These are phyloP conservation scores for Schizotus pectinicornis DNA, from an alignment of 2,888 invertebrate species.

Conservation along the genomic window DNA sequence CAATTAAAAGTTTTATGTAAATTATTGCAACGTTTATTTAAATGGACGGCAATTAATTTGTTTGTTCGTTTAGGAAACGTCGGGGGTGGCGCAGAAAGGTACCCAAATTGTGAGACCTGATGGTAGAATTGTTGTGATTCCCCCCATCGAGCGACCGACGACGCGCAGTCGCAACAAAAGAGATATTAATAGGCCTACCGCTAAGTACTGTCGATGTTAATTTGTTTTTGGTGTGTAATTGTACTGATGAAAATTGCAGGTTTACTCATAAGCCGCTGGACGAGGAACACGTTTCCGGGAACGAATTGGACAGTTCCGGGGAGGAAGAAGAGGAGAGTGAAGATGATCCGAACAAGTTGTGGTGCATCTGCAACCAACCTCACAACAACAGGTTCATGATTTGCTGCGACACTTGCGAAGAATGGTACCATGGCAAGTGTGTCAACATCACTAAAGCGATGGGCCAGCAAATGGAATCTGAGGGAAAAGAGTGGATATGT, in stretches of 20 bases:
- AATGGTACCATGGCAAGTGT: conserved; percentile 98
- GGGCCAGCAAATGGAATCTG: conserved; percentile 91
- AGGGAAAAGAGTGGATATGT: conserved; percentile 88
- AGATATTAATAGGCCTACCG: conserved; percentile 34
- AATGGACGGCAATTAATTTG: neutral
- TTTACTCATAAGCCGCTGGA: conserved; percentile 50
- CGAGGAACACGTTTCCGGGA: conserved; percentile 56
- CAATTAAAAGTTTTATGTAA: neutral
- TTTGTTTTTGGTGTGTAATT: no score
- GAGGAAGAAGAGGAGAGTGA: conserved; percentile 79
- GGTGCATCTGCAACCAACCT: conserved; percentile 95
- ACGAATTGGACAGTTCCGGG: conserved; percentile 51
- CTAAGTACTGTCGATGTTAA: conserved; percentile 36
- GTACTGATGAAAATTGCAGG: conserved; percentile 28
- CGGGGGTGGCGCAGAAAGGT: conserved; percentile 37
- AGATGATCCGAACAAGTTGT: conserved; percentile 90
- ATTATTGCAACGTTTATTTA: no score
- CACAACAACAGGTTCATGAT: conserved; percentile 98
- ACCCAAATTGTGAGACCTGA: conserved; percentile 77
- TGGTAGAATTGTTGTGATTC: conserved; percentile 77
- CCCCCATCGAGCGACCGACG: conserved; percentile 83
- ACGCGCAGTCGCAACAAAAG: conserved; percentile 73
- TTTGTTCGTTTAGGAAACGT: conserved; percentile 6
- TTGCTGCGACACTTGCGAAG: conserved; percentile 93
- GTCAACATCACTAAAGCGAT: conserved; percentile 90